Evolutionary conservation across 2,113 vertebrate genomes (phyloP).

Genomic region (Ariopsis seemanni): DNA sequence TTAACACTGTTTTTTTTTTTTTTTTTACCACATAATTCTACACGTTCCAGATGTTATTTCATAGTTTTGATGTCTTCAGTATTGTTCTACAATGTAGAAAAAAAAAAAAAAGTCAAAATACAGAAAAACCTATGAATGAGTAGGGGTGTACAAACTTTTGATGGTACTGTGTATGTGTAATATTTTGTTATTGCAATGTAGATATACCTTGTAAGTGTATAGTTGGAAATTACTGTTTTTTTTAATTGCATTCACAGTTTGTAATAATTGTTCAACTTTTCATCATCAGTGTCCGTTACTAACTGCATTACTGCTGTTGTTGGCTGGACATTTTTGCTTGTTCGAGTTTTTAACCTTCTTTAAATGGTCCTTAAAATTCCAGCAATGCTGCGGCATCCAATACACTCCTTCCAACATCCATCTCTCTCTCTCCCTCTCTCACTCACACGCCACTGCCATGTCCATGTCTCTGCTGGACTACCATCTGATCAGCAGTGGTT

Average conservation of each 20-base stretch:
- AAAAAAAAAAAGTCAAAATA: no score
- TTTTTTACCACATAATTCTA: no score
- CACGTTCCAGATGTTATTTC: no score
- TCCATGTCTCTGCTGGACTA: background rate
- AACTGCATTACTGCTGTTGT: background rate
- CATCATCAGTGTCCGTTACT: background rate
- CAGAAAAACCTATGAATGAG: no score
- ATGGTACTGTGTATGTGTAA: no score
- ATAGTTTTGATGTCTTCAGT: no score
- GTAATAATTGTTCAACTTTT: background rate
- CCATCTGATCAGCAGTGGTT: slow-evolving; percentile 1
- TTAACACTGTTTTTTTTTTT: no score
- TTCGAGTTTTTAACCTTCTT: background rate
- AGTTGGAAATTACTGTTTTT: background rate
- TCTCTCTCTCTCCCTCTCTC: background rate
- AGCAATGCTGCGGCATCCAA: background rate
- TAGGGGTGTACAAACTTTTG: no score
- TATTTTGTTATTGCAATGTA: background rate
- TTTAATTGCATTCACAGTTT: background rate
- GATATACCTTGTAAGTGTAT: background rate
- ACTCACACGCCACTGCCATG: background rate
- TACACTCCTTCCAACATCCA: background rate
- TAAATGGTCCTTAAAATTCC: background rate
- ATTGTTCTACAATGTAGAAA: no score
- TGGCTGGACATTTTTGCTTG: background rate